Base-by-base conservation (phyloP, 2,797 vertebrate species). In the Heliangelus exortis region DNA sequence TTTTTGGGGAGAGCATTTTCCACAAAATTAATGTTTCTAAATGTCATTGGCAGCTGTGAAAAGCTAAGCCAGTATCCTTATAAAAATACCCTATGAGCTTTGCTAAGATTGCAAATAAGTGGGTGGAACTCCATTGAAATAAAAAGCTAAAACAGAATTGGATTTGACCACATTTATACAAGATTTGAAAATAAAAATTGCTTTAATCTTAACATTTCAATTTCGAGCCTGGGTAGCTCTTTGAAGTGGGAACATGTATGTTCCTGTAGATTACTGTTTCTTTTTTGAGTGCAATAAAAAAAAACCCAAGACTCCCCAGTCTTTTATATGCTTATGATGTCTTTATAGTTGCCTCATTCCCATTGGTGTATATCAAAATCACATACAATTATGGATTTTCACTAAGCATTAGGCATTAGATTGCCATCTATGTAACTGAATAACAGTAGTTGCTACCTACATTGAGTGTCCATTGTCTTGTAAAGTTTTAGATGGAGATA, bases 101-200 rank as follows among this genome's bases (percentile, higher is more conserved):
- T 50, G 58, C 33, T 82, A 79, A 84, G 67, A 87, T 74, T 92
- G 84, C 80, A 84, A 67, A 47, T 71, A 93, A 90, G 81, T 94
- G 75, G 65, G 67, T 95, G 81, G 88, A 90, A 92, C 54, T 61
- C 83, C 53, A 87, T 10, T 87, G 65, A 95, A 92, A 84, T 74
- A 82, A 88, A 89, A 91, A 92, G 23, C 47, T 81, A 72, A 51
- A 93, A 59, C 51, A 90, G 48, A 73, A 75, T 54, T 92, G 26
- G 91, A 89, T 92, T 90, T 79, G 33, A 86, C 48, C 61, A 80
- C 43, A 33, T 77, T 79, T 90, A 88, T 76, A 66, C 41, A 84
- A 84, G 31, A 92, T 31, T 36, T 55, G 36, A 91, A 92, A 95
- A 90, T 82, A 48, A 88, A 95, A 82, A 62, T 39, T 48, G 12